phyloP scores from a whole-genome alignment of 2,797 vertebrate genomes.

The Galagoides demidoff region DNA sequence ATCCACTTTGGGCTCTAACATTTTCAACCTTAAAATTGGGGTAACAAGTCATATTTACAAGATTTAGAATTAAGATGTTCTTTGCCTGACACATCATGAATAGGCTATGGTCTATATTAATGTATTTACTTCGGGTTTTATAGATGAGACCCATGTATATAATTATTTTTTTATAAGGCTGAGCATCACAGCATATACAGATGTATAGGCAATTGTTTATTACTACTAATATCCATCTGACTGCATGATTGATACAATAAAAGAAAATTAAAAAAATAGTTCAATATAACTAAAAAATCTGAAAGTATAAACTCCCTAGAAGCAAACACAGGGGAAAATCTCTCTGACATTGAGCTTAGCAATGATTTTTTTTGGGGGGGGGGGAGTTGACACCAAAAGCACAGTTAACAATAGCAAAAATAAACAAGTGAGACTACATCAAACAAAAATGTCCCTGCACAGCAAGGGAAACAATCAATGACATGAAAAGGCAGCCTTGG shows the following conservation, averaged over 20 bases:
- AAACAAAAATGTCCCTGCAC: neutral
- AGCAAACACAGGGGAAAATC: neutral
- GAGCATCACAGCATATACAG: neutral
- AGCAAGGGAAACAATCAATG: neutral
- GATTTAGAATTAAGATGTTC: neutral
- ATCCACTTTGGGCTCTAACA: neutral
- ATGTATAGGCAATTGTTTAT: neutral
- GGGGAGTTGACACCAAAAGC: neutral
- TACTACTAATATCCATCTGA: neutral
- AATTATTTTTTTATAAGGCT: neutral
- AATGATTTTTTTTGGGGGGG: neutral
- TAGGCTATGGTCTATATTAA: neutral
- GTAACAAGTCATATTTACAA: neutral
- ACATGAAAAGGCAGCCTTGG: neutral
- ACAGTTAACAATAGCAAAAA: neutral
- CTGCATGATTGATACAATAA: neutral
- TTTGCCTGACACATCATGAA: neutral
- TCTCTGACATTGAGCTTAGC: neutral
- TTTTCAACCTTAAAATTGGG: neutral
- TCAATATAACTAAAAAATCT: neutral
- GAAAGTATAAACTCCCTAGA: neutral
- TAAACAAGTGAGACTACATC: neutral
- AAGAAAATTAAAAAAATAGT: neutral
- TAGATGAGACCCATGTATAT: neutral
- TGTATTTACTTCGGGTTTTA: neutral